Conservation (phyloP, 2,888 invertebrate species). For the Fissipunctia ypsillon region DNA sequence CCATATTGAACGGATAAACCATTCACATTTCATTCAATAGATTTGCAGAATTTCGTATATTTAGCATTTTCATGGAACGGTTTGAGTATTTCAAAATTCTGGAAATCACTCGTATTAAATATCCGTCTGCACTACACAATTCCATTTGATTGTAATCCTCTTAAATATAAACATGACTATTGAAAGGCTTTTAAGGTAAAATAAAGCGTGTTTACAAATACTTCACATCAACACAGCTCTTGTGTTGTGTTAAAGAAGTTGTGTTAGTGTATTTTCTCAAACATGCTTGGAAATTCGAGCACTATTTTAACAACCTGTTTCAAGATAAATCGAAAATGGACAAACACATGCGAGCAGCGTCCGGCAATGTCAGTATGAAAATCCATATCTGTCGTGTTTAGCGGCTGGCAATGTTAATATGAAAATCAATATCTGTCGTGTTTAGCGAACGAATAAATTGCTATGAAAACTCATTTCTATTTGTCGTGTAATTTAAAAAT, state of each 20-base stretch:
- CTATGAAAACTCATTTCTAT: too few species aligned
- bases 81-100: not conserved
- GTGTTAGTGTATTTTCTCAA: too few species aligned
- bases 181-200: not conserved
- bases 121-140: not conserved
- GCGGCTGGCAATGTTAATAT: too few species aligned
- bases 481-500: too few species aligned
- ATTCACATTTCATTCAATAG: slow-evolving; percentile 3
- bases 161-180: not conserved
- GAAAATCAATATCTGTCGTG: too few species aligned
- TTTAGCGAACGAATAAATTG: too few species aligned
- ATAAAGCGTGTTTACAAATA: not conserved
- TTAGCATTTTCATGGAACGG: not conserved
- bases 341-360: too few species aligned
- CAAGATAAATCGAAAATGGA: too few species aligned
- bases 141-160: not conserved
- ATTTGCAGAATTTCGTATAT: not conserved
- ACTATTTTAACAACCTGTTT: too few species aligned
- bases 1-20: not conserved
- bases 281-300: too few species aligned
- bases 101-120: not conserved
- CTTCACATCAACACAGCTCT: not conserved
- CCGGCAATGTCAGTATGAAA: too few species aligned
- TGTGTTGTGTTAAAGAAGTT: not conserved
- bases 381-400: too few species aligned